Conservation (phyloP, 2,888 invertebrate genomes). For the Morinoia aosen region DNA sequence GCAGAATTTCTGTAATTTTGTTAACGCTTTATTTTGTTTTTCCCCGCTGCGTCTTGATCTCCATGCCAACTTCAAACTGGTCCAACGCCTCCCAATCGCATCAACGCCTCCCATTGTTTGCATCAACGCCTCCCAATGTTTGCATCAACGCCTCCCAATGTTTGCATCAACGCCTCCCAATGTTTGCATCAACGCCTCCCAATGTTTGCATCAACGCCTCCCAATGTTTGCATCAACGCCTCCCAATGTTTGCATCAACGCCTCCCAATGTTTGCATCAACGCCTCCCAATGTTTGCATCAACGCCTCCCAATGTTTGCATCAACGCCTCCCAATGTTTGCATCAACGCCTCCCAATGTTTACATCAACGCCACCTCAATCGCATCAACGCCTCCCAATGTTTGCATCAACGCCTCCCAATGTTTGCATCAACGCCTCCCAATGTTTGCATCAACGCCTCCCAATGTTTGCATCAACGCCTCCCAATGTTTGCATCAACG, state of each 20-base stretch:
- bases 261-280: conserved; percentile 7
- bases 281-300: background rate
- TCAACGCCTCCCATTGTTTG: background rate
- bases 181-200: background rate
- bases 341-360: background rate
- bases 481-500: conserved; percentile 21
- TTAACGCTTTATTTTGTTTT: background rate
- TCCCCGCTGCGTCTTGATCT: background rate
- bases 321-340: background rate
- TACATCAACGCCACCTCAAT: background rate
- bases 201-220: background rate
- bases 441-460: background rate
- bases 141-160: background rate
- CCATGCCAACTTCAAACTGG: background rate
- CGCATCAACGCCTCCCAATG: background rate
- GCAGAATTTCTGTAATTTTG: background rate
- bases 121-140: background rate
- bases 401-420: too few species aligned
- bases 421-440: too few species aligned
- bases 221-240: conserved; percentile 18
- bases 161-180: background rate
- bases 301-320: background rate
- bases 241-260: background rate
- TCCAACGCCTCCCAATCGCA: background rate
- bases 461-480: background rate